These are phyloP conservation scores for Cylas formicarius DNA, from an alignment of 1,140 invertebrate genomes.

Conservation along the genomic window DNA sequence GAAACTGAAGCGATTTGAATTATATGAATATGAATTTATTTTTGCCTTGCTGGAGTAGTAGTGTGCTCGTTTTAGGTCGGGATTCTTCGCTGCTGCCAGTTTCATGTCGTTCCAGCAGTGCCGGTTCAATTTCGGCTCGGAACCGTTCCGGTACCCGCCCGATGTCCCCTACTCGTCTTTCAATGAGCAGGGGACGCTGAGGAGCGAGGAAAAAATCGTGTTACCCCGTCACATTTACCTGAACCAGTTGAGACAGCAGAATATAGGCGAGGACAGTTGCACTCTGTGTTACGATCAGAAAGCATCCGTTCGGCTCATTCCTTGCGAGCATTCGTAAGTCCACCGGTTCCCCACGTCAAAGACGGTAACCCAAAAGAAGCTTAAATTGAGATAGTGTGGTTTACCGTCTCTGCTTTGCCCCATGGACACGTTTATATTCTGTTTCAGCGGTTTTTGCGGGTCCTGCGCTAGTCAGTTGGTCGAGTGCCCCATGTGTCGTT, in stretches of 20 bases:
- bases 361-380: no score
- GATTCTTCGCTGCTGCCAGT: constrained; percentile 89
- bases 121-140: constrained; percentile 85
- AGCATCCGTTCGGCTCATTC: constrained; percentile 65
- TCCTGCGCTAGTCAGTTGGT: constrained; percentile 69
- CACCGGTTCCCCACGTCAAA: no score
- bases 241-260: constrained; percentile 63
- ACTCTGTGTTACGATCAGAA: constrained; percentile 79
- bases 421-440: no score
- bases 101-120: constrained; percentile 96
- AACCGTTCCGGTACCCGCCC: constrained; percentile 70
- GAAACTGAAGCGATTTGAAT: no score
- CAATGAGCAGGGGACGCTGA: constrained; percentile 67
- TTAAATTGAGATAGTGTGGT: no score
- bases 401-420: no score
- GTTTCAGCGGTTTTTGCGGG: constrained; percentile 76
- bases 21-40: constrained; percentile 9
- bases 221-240: constrained; percentile 69
- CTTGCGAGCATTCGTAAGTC: constrained; percentile 73
- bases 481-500: constrained; percentile 84
- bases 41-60: not conserved
- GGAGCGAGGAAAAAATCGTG: constrained; percentile 63
- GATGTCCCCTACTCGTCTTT: constrained; percentile 55
- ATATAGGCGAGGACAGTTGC: constrained; percentile 78
- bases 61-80: constrained; percentile 51